Evolutionary conservation across 2,888 invertebrate genomes (phyloP).

Genomic region (Sinotaia quadrata): DNA sequence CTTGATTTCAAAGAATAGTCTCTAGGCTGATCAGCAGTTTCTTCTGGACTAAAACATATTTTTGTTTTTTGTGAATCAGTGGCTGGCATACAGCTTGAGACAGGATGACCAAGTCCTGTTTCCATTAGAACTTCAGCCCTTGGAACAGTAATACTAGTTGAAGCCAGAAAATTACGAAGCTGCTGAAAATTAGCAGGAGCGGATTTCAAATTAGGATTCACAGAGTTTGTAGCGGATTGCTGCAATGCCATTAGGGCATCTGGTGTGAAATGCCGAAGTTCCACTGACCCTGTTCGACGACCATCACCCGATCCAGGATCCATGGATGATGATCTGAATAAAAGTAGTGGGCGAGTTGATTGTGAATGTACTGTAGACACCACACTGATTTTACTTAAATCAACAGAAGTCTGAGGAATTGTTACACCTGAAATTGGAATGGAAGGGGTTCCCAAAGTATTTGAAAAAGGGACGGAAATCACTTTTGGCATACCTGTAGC

Average conservation of each 20-base stretch:
- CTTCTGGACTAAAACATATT: neutral
- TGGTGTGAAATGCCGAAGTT: conserved; percentile 19
- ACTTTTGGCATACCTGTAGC: conserved; percentile 19
- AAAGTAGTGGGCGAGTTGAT: conserved; percentile 15
- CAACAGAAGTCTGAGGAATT: neutral
- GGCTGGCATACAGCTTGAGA: neutral
- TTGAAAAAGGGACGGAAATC: conserved; percentile 1
- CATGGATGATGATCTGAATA: conserved; percentile 7
- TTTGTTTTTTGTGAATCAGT: neutral
- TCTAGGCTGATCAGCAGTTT: conserved; percentile 2
- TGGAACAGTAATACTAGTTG: neutral
- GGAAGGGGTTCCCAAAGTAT: neutral
- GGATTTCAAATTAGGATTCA: neutral
- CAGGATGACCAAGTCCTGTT: neutral
- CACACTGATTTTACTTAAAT: too few relatives aligned
- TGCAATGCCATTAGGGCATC: conserved; percentile 17
- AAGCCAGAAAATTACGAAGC: conserved; percentile 1
- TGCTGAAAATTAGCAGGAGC: conserved; percentile 1
- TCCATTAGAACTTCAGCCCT: neutral
- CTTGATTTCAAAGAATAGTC: conserved; percentile 21
- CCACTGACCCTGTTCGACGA: neutral
- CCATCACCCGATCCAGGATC: conserved; percentile 1
- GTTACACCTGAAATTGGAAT: neutral
- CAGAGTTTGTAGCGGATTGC: conserved; percentile 21
- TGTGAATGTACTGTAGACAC: conserved; percentile 12